These are phyloP conservation scores for Aphelocoma coerulescens DNA, from an alignment of 2,113 vertebrate genomes.

Conservation along the genomic window DNA sequence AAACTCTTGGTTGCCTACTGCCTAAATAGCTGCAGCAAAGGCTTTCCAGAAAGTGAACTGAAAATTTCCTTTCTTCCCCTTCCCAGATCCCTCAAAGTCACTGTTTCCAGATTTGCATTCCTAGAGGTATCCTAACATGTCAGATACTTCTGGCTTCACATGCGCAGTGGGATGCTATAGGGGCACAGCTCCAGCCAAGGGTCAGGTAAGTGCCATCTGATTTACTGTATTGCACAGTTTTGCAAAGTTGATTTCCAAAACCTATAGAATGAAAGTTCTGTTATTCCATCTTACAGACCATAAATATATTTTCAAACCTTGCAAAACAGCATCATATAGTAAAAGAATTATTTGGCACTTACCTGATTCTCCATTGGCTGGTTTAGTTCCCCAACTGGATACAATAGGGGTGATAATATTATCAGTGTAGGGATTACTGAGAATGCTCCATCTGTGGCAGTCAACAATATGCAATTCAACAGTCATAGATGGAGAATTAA, in stretches of 20 bases:
- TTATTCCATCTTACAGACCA: neutral
- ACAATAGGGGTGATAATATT: neutral
- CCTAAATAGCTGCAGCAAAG: neutral
- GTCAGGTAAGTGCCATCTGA: slow-evolving; percentile 62
- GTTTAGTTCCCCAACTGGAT: neutral
- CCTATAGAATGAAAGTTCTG: neutral
- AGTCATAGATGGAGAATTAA: neutral
- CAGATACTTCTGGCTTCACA: slow-evolving; percentile 35
- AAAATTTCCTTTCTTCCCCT: slow-evolving; percentile 60
- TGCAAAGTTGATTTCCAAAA: slow-evolving; percentile 61
- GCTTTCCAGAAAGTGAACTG: slow-evolving; percentile 17
- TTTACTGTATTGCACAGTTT: slow-evolving; percentile 63
- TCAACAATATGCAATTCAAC: neutral
- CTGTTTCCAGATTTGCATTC: slow-evolving; percentile 60
- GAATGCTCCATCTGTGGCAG: neutral
- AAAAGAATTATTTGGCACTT: slow-evolving; percentile 62
- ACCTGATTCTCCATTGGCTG: neutral
- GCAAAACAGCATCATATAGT: slow-evolving; percentile 68
- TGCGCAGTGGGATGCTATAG: slow-evolving; percentile 35
- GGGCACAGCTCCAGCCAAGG: slow-evolving; percentile 32
- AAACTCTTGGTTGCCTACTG: neutral
- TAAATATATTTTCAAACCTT: slow-evolving; percentile 50
- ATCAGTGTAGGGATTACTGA: neutral
- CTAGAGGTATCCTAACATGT: slow-evolving; percentile 53
- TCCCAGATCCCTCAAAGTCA: slow-evolving; percentile 55